Evolutionary conservation across 2,888 invertebrate species (phyloP).

Genomic region (Plebejus melissa): DNA sequence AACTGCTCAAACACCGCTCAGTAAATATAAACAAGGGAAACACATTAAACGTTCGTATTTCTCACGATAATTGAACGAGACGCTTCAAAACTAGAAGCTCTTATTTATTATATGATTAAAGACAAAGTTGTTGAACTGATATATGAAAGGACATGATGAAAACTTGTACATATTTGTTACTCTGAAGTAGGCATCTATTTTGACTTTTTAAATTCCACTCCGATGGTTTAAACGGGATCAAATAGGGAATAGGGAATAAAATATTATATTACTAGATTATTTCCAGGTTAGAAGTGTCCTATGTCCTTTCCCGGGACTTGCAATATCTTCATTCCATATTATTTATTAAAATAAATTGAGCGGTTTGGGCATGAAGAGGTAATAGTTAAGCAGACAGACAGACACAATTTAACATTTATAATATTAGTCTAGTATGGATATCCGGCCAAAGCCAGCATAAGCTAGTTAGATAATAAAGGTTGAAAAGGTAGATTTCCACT

Average conservation of each 20-base stretch:
- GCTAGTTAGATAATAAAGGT: conserved; percentile 31
- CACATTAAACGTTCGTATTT: conserved; percentile 16
- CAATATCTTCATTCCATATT: too few relatives aligned
- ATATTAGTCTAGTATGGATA: too few relatives aligned
- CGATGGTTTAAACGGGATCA: not conserved
- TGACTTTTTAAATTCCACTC: too few relatives aligned
- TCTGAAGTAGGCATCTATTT: too few relatives aligned
- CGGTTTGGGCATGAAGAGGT: too few relatives aligned
- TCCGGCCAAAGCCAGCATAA: not conserved
- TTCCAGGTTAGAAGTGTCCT: too few relatives aligned
- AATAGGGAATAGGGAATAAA: not conserved
- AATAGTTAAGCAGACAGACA: too few relatives aligned
- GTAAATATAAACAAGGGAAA: conserved; percentile 5
- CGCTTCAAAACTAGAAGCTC: not conserved
- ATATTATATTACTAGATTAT: not conserved
- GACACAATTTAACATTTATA: too few relatives aligned
- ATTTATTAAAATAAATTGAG: too few relatives aligned
- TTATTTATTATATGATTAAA: not conserved
- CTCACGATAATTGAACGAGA: conserved; percentile 3
- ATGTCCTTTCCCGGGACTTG: too few relatives aligned
- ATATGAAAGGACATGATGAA: not conserved
- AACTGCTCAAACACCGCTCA: conserved; percentile 9
- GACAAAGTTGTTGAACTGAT: not conserved
- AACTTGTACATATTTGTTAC: too few relatives aligned
- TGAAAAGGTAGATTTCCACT: conserved; percentile 35